Base-by-base conservation (phyloP, 92 coral and sea anemone species). In the Epizoanthus stellaris region DNA sequence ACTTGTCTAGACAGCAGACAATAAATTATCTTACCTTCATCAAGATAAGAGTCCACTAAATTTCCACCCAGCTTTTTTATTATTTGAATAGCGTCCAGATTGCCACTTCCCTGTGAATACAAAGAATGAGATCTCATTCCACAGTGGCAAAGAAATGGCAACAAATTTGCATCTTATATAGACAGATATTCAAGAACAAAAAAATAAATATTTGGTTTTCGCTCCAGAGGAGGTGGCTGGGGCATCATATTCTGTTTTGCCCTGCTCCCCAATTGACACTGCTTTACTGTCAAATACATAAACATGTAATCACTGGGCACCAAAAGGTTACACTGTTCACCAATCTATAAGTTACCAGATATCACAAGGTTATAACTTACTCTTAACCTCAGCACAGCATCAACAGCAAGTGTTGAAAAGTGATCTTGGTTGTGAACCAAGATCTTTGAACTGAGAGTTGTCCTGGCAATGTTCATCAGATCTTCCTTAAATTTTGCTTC, bases 11-110 rank as follows among this genome's bases (percentile, higher is more conserved):
- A 30, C 36, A 30, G 23, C 5, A 73, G 40, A 13, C 52, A 73
- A 52, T 52, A 11, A 64, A 68, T 0, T 12, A 42, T 60, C 71
- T 60, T 47, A 95, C 98, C 98, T 97, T 97, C 99, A 86, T 97
- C 99, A 65, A 97, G 85, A 88, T 95, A 97, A 42, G 99, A 95
- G 82, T 97, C 95, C 6, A 86, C 98, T 70, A 97, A 85, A 54
- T 96, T 96, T 80, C 98, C 98, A 88, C 99, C 99, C 73, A 97
- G 95, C 88, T 97, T 97, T 87, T 97, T 97, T 42, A 97, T 97
- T 64, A 97, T 88, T 92, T 97, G 99, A 86, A 97, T 93, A 13
- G 99, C 99, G 81, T 97, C 95, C 67, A 97, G 89, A 85, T 97
- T 92, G 4, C 98, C 99, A 86, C 98, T 96, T 68, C 98, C 96